Percentiles rank a stretch among this genome's conserved stretches.
phyloP scores from a whole-genome alignment of 2,113 vertebrate species.

The Catharus minimus region DNA sequence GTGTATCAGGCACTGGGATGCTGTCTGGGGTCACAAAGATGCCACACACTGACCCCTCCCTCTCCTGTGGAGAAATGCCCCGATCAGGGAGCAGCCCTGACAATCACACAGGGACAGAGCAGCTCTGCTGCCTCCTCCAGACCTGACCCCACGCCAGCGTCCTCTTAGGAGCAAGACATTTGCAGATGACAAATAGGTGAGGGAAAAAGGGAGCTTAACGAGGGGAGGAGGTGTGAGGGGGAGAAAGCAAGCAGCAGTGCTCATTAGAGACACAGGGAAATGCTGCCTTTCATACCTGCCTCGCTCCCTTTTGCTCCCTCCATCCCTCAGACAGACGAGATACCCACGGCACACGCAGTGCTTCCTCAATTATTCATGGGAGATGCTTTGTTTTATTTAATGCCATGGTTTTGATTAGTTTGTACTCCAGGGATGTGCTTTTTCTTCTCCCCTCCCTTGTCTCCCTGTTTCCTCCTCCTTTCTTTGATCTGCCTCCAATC shows the following conservation, averaged over 20 bases:
- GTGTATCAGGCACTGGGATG: fast-evolving
- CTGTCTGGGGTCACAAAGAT: neutral
- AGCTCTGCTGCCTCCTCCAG: neutral
- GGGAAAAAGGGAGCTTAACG: neutral
- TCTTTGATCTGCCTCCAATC: neutral
- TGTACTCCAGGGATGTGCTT: neutral
- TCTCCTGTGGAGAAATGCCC: neutral
- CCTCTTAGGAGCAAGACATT: neutral
- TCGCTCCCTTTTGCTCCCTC: slow-evolving; percentile 6
- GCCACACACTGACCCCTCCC: neutral
- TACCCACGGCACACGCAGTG: neutral
- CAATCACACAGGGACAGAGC: neutral
- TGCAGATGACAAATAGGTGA: slow-evolving; percentile 27
- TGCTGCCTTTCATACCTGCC: slow-evolving; percentile 6
- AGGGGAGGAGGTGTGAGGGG: neutral
- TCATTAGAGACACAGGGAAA: slow-evolving; percentile 42
- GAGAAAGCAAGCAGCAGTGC: neutral
- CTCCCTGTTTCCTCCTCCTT: neutral
- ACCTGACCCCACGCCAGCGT: neutral
- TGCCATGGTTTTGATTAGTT: slow-evolving; percentile 8
- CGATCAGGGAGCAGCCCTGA: neutral
- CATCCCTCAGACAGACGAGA: slow-evolving; percentile 37
- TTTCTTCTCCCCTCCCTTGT: fast-evolving
- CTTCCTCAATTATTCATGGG: slow-evolving; percentile 61
- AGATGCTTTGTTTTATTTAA: slow-evolving; percentile 63